Evolutionary conservation across 1,140 invertebrate genomes (phyloP).

Genomic region (Caenorhabditis briggsae): DNA sequence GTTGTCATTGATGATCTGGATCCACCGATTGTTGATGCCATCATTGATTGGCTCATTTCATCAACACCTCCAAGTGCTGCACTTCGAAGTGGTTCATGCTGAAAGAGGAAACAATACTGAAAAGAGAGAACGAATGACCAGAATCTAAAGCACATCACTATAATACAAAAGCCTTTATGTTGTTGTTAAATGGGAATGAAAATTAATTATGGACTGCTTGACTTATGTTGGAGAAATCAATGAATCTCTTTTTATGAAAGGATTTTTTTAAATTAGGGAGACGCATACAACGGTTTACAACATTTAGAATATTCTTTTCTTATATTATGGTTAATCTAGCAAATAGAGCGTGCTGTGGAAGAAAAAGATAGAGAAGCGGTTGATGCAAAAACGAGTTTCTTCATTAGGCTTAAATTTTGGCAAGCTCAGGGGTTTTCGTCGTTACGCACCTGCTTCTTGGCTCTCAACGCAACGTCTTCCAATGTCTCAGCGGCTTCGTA

Average conservation of each 20-base stretch:
- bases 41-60: slow-evolving; percentile 58
- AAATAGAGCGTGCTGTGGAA: slow-evolving; percentile 31
- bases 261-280: background rate
- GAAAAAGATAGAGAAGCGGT: slow-evolving; percentile 39
- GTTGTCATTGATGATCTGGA: slow-evolving; percentile 51
- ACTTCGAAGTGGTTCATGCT: slow-evolving; percentile 59
- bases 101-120: slow-evolving; percentile 59
- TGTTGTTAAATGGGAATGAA: background rate
- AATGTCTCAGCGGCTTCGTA: slow-evolving; percentile 98
- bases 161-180: slow-evolving; percentile 23
- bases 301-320: slow-evolving; percentile 1
- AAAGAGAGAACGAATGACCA: slow-evolving; percentile 27
- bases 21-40: slow-evolving; percentile 48
- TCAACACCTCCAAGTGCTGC: background rate
- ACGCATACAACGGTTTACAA: slow-evolving; percentile 48
- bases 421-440: background rate
- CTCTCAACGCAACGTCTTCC: slow-evolving; percentile 94
- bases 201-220: background rate
- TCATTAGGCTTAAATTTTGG: background rate
- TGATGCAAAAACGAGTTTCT: background rate
- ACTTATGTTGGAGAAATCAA: background rate
- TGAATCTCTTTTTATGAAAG: background rate
- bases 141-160: slow-evolving; percentile 33
- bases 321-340: background rate
- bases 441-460: slow-evolving; percentile 86